Base-by-base conservation (phyloP, 92 coral and sea anemone genomes). In the Metridium senile region DNA sequence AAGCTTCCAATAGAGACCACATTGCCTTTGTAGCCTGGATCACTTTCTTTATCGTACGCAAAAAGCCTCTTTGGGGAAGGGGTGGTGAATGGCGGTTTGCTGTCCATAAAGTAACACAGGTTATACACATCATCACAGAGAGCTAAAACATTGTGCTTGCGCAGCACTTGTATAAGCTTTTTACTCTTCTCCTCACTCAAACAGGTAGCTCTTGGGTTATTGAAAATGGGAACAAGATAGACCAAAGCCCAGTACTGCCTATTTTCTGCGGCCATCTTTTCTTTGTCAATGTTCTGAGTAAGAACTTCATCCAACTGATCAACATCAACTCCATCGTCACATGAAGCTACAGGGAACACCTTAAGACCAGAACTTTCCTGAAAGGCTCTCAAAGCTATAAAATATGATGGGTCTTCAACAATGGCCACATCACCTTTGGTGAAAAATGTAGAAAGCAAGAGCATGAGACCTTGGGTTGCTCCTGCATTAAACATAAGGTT, bases 401-500 rank as follows among this genome's bases (percentile, higher is more conserved):
- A 93, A 61, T 89, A 95, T 18, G 99, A 81, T 10, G 99, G 99
- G 26, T 95, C 99, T 62, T 95, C 99, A 20, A 89, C 97, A 76
- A 95, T 82, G 11, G 79, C 97, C 43, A 82, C 26, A 71, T 89
- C 97, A 33, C 95, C 97, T 35, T 70, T 66, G 62, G 85, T 75
- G 43, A 95, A 88, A 21, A 93, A 66, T 6, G 80, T 58, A 28
- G 68, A 57, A 9, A 74, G 29, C 11, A 87, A 17, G 49, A 84
- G 77, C 45, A 68, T 78, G 28, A 92, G 69, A 16, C 95, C 97
- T 62, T 83, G 92, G 3, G 99, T 59, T 4, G 99, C 99, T 32
- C 98, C 98, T 47, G 91, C 88, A 47, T 77, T 94, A 53, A 91
- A 67, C 75, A 88, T 86, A 34, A 94, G 68, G 75, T 88, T 84